phyloP scores from a whole-genome alignment of 1,140 invertebrate genomes.

The Olivierus martensii region DNA sequence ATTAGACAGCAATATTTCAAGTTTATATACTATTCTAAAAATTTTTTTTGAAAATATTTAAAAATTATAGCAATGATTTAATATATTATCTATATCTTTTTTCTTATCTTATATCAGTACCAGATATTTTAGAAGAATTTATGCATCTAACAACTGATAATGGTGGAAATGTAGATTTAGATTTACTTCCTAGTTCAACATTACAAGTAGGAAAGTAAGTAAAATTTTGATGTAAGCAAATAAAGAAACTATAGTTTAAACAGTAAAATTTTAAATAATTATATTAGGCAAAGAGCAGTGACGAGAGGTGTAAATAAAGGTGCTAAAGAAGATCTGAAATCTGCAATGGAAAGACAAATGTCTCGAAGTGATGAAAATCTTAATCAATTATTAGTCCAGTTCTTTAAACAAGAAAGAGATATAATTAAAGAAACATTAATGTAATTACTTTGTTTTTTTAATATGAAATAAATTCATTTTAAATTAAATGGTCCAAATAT shows the following conservation, averaged over 20 bases:
- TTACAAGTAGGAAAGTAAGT: constrained; percentile 23
- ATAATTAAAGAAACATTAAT: too few relatives aligned
- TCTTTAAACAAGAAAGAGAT: constrained; percentile 50
- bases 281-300: constrained; percentile 58
- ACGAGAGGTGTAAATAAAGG: constrained; percentile 85
- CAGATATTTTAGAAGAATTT: constrained; percentile 77
- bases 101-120: too few relatives aligned
- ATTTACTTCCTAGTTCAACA: constrained; percentile 43
- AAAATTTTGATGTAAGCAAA: too few relatives aligned
- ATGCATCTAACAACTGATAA: constrained; percentile 67
- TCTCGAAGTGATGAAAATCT: constrained; percentile 59
- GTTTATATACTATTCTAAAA: too few relatives aligned
- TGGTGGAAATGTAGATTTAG: constrained; percentile 56
- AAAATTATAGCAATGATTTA: too few relatives aligned
- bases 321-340: constrained; percentile 77
- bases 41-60: too few relatives aligned
- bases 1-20: too few relatives aligned
- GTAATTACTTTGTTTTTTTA: background rate
- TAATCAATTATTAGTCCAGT: constrained; percentile 58
- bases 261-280: too few relatives aligned
- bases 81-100: too few relatives aligned
- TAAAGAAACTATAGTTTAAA: too few relatives aligned
- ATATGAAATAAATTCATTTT: too few relatives aligned
- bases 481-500: too few relatives aligned
- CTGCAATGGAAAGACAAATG: constrained; percentile 71